Evolutionary conservation across 2,888 invertebrate species (phyloP).

Genomic region (Rhamphomyia laevipes): DNA sequence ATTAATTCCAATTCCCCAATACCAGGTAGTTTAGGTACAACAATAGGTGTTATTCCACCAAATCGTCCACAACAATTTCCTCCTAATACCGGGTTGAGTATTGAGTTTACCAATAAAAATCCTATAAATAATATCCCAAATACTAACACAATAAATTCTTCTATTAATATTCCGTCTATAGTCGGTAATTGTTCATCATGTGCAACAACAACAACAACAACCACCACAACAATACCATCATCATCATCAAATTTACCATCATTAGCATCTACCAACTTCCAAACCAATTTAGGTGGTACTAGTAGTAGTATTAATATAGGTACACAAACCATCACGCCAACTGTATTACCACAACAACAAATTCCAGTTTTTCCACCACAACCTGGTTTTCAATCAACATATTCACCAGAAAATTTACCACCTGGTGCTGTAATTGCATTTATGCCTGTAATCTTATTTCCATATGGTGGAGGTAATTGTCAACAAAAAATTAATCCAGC

Average conservation of each 20-base stretch:
- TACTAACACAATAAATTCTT: slow-evolving; percentile 11
- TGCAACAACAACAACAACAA: slow-evolving; percentile 14
- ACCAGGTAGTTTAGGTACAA: slow-evolving; percentile 24
- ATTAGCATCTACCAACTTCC: too few relatives aligned
- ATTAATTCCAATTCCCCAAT: slow-evolving; percentile 22
- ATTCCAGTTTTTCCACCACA: slow-evolving; percentile 32
- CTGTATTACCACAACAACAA: slow-evolving; percentile 29
- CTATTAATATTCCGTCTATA: slow-evolving; percentile 45
- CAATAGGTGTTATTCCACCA: slow-evolving; percentile 39
- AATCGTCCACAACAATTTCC: slow-evolving; percentile 27
- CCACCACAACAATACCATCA: not conserved
- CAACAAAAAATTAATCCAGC: slow-evolving; percentile 32
- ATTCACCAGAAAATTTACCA: slow-evolving; percentile 37
- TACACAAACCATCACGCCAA: slow-evolving; percentile 25
- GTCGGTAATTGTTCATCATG: slow-evolving; percentile 47
- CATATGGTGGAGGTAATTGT: slow-evolving; percentile 43
- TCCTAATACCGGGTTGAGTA: slow-evolving; percentile 7
- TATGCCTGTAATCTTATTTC: slow-evolving; percentile 58
- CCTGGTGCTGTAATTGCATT: slow-evolving; percentile 53
- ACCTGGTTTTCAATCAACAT: slow-evolving; percentile 30
- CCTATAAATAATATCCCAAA: slow-evolving; percentile 11
- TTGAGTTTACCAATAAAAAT: slow-evolving; percentile 2
- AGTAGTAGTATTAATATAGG: not conserved
- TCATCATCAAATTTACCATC: not conserved
- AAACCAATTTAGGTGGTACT: not conserved